phyloP scores from a whole-genome alignment of 2,888 invertebrate species.

The Ischnus inquisitorius region DNA sequence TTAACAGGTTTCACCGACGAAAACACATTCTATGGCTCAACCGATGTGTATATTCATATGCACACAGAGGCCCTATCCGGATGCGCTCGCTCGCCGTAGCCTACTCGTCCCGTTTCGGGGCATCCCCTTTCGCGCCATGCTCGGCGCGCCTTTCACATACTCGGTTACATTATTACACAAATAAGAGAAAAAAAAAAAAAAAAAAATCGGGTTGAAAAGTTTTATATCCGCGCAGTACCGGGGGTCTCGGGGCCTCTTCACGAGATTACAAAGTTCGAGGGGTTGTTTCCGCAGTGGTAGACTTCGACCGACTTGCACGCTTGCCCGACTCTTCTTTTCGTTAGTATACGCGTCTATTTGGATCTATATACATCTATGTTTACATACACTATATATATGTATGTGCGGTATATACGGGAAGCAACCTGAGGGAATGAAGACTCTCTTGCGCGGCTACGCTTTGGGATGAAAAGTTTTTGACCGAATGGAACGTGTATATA shows the following conservation, averaged over 20 bases:
- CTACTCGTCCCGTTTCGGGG: constrained; percentile 7
- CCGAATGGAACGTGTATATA: constrained; percentile 25
- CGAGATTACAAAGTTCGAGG: constrained; percentile 69
- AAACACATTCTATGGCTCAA: constrained; percentile 19
- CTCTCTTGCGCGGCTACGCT: constrained; percentile 32
- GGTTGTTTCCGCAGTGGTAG: constrained; percentile 50
- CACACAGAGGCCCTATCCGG: not conserved
- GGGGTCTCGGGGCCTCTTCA: constrained; percentile 62
- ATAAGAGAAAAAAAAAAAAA: too few relatives aligned
- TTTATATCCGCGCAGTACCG: not conserved
- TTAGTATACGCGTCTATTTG: constrained; percentile 4
- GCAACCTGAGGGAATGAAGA: constrained; percentile 44
- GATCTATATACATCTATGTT: constrained; percentile 10
- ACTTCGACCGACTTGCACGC: constrained; percentile 32
- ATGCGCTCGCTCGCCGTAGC: not conserved
- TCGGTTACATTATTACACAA: constrained; percentile 52
- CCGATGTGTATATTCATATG: not conserved
- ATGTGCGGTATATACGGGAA: not conserved
- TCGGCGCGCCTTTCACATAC: constrained; percentile 8
- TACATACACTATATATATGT: not conserved
- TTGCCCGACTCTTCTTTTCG: constrained; percentile 14
- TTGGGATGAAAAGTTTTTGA: constrained; percentile 44
- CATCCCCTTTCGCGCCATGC: not conserved
- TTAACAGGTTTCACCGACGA: constrained; percentile 29
- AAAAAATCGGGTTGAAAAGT: constrained; percentile 61